Evolutionary conservation across 2,797 vertebrate species (phyloP).

Genomic region (Micropoecilia bifurca): DNA sequence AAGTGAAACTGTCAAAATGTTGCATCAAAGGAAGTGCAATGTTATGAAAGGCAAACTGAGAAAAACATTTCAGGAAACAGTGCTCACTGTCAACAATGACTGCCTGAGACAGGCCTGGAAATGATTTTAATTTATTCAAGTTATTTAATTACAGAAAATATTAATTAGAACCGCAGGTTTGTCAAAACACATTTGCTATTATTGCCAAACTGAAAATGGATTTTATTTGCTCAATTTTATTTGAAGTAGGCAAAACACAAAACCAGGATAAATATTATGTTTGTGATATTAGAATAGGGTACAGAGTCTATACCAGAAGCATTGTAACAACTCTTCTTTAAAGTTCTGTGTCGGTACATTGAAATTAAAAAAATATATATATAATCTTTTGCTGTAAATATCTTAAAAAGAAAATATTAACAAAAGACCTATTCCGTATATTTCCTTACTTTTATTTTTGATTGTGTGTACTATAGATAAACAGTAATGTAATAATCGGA

Average conservation of each 20-base stretch:
- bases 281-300: background rate
- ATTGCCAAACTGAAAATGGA: background rate
- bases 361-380: background rate
- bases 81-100: background rate
- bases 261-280: background rate
- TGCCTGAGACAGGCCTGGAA: background rate
- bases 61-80: background rate
- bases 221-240: background rate
- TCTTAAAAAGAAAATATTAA: background rate
- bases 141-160: background rate
- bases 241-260: background rate
- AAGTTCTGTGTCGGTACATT: background rate
- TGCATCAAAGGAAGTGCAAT: background rate
- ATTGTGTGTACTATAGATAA: background rate
- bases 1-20: background rate
- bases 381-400: background rate
- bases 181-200: background rate
- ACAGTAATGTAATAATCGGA: background rate
- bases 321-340: background rate
- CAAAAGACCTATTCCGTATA: background rate
- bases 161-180: background rate
- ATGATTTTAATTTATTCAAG: background rate
- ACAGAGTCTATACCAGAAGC: background rate
- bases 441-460: background rate
- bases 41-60: background rate